Evolutionary conservation across 2,888 invertebrate genomes (phyloP).

Genomic region (Latrodectus hesperus): DNA sequence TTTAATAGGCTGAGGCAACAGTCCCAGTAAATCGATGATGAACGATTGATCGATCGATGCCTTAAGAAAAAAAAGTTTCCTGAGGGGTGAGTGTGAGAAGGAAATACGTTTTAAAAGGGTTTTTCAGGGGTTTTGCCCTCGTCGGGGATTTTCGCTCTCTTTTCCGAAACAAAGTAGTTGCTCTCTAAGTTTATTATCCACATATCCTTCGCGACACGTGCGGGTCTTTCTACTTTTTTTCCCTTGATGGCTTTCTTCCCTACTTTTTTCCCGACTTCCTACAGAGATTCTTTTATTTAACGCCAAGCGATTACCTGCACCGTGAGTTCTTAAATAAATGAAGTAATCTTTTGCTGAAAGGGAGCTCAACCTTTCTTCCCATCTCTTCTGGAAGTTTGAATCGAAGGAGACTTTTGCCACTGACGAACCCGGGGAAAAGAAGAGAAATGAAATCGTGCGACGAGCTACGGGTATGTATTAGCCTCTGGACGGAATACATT

Average conservation of each 20-base stretch:
- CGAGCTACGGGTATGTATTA: too few species aligned
- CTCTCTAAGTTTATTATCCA: constrained; percentile 60
- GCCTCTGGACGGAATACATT: too few species aligned
- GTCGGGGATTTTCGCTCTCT: constrained; percentile 52
- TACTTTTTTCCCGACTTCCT: not conserved
- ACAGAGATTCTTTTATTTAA: constrained; percentile 42
- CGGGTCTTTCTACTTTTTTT: constrained; percentile 34
- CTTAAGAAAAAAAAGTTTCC: constrained; percentile 31
- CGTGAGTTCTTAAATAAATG: constrained; percentile 61
- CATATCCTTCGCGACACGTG: constrained; percentile 46
- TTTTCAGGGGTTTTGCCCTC: constrained; percentile 11
- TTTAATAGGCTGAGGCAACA: constrained; percentile 68
- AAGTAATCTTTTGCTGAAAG: constrained; percentile 5
- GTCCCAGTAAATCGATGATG: constrained; percentile 64
- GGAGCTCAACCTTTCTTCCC: not conserved
- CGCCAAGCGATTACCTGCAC: constrained; percentile 61
- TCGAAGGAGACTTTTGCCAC: not conserved
- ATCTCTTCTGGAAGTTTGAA: too few species aligned
- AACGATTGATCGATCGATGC: constrained; percentile 66
- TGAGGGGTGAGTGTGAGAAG: constrained; percentile 20
- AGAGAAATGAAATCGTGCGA: too few species aligned
- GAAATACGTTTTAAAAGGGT: constrained; percentile 61
- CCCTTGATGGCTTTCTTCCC: constrained; percentile 24
- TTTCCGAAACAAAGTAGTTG: constrained; percentile 51
- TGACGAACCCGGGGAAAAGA: not conserved